Percentiles rank a stretch among this genome's conserved stretches.
Conservation (phyloP, 2,113 vertebrate species). For the Alces alces region DNA sequence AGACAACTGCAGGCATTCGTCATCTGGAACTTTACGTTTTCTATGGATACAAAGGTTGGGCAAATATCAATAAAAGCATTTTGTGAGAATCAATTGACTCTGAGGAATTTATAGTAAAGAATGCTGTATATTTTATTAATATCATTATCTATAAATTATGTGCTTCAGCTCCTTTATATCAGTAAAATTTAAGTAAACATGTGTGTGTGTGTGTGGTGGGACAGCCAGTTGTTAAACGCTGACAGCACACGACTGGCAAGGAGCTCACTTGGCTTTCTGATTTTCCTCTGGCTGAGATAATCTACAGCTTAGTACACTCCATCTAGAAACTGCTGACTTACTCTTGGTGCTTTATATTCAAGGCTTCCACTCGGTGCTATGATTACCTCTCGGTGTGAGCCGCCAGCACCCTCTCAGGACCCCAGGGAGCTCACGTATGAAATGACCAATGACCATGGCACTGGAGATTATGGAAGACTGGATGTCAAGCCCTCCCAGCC, state of each 20-base stretch:
- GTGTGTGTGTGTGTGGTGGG: accelerated
- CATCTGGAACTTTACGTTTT: background rate
- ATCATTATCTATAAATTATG: background rate
- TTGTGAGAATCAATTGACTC: background rate
- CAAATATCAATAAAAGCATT: background rate
- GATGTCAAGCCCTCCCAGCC: background rate
- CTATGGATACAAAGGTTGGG: background rate
- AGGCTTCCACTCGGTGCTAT: background rate
- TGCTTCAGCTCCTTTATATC: background rate
- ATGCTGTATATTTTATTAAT: background rate
- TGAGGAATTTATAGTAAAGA: background rate
- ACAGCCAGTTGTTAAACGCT: background rate
- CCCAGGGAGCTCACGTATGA: background rate
- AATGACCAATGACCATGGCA: background rate
- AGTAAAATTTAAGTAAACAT: background rate
- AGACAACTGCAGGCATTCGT: background rate
- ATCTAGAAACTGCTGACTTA: background rate
- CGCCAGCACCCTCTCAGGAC: background rate
- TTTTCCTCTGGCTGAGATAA: background rate
- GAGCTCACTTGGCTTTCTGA: background rate
- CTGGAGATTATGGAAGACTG: background rate
- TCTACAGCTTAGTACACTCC: background rate
- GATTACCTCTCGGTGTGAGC: background rate
- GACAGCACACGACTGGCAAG: background rate
- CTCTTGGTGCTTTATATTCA: background rate